phyloP scores from a whole-genome alignment of 2,797 vertebrate genomes.

The Eupleurogrammus muticus region DNA sequence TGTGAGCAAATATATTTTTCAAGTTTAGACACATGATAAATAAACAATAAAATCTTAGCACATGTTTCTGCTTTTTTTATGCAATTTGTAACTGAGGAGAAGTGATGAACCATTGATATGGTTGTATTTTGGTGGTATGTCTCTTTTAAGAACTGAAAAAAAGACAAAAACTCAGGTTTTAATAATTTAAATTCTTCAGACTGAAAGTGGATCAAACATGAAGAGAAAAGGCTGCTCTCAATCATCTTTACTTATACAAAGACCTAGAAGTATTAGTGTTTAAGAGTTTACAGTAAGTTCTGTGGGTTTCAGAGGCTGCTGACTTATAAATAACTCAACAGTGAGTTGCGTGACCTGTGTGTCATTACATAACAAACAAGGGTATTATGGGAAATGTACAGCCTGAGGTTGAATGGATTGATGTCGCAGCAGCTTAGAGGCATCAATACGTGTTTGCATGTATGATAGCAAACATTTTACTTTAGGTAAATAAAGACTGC shows the following conservation, averaged over 20 bases:
- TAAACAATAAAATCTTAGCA: too few relatives aligned
- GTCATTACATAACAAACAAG: conserved; percentile 38
- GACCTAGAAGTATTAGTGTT: not conserved
- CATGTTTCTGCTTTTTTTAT: too few relatives aligned
- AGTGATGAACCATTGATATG: too few relatives aligned
- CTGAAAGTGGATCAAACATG: not conserved
- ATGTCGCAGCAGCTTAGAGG: not conserved
- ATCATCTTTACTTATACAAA: conserved; percentile 5
- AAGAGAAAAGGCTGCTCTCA: not conserved
- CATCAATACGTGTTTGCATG: not conserved
- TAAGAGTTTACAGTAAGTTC: not conserved
- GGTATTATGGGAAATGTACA: conserved; percentile 38
- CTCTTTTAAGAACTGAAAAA: not conserved
- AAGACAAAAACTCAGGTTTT: not conserved
- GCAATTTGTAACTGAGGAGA: too few relatives aligned
- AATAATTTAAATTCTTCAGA: conserved; percentile 3
- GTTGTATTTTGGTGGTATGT: not conserved
- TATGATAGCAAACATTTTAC: not conserved
- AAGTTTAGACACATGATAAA: too few relatives aligned
- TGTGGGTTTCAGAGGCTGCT: not conserved
- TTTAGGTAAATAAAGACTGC: not conserved
- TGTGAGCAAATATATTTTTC: too few relatives aligned
- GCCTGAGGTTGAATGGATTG: conserved; percentile 7
- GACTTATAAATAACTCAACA: conserved; percentile 28
- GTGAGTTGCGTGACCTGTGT: not conserved